Evolutionary conservation across 1,140 invertebrate genomes (phyloP), one percentile per base, ranked within the genome.

Genomic region (Apis florea): DNA sequence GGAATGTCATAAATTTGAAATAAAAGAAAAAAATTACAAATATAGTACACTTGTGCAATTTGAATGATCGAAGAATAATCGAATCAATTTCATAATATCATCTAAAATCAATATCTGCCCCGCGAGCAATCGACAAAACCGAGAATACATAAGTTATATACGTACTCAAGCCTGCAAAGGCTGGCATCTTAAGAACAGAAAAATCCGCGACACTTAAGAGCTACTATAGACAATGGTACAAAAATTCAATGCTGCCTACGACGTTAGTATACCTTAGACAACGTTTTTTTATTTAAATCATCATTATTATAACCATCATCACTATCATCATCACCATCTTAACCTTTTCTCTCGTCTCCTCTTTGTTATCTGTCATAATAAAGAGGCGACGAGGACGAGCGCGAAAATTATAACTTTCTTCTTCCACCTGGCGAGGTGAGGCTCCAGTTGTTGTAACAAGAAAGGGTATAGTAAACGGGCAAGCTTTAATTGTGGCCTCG

Each of bases 191-290:
- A 40, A 77, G 70, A 86, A 86, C 80, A 78, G 56, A 86, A 86
- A 88, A 81, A 63, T 85, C 69, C 84, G 88, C 88, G 89, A 89
- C 88, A 89, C 88, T 91, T 90, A 90, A 91, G 83, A 79, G 88
- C 92, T 93, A 93, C 91, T 90, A 93, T 91, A 93, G 88, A 89
- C 91, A 91, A 91, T 89, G 89, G 92, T 93, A 94, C 92, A 93
- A 93, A 94, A 94, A 92, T 93, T 92, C 85, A 94, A 93, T 93
- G 90, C 90, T 92, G 91, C 88, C 84, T 88, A 92, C 82, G 76
- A 86, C 75, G 79, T 88, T 88, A 88, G 76, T 88, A 85, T 91
- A 92, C 88, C 85, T 90, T 91, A 93, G 90, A 92, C 90, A 87
- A 91, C 90, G 90, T 40, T 87, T 89, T n/a, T 80, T 68, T 83